phyloP scores from a whole-genome alignment of 2,113 vertebrate genomes.

The Cinclus cinclus region DNA sequence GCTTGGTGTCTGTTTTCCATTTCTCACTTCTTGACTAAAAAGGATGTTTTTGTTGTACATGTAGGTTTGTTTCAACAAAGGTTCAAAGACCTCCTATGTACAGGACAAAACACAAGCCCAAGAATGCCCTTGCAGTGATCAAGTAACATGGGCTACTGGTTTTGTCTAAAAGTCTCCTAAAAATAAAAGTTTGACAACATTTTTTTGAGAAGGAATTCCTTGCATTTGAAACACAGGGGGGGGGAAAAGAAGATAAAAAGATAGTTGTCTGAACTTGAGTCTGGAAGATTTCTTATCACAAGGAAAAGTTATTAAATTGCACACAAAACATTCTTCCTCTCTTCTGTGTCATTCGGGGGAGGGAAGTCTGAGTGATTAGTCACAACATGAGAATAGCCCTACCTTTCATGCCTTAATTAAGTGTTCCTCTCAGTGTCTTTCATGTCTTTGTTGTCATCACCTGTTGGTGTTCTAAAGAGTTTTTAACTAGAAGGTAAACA shows the following conservation, averaged over 20 bases:
- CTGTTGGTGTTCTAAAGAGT: background rate
- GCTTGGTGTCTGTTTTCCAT: background rate
- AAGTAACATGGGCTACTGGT: background rate
- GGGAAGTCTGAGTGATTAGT: background rate
- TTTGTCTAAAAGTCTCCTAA: background rate
- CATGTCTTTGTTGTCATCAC: background rate
- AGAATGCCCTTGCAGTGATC: background rate
- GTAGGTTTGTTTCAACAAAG: conserved; percentile 17
- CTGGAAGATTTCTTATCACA: background rate
- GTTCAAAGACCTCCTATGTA: conserved; percentile 44
- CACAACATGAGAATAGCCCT: background rate
- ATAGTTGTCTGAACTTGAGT: background rate
- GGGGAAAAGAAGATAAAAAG: background rate
- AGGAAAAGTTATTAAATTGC: background rate
- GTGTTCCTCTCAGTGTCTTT: background rate
- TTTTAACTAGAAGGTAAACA: background rate
- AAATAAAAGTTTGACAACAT: background rate
- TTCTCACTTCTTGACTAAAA: conserved; percentile 40
- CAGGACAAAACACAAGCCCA: conserved; percentile 26
- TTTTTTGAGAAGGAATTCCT: background rate
- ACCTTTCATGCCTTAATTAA: background rate
- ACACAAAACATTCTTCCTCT: background rate
- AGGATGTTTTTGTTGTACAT: conserved; percentile 30
- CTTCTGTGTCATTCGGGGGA: background rate
- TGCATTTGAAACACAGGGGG: fast-evolving